phyloP scores from a whole-genome alignment of 2,113 vertebrate species.

The Sorex fumeus region DNA sequence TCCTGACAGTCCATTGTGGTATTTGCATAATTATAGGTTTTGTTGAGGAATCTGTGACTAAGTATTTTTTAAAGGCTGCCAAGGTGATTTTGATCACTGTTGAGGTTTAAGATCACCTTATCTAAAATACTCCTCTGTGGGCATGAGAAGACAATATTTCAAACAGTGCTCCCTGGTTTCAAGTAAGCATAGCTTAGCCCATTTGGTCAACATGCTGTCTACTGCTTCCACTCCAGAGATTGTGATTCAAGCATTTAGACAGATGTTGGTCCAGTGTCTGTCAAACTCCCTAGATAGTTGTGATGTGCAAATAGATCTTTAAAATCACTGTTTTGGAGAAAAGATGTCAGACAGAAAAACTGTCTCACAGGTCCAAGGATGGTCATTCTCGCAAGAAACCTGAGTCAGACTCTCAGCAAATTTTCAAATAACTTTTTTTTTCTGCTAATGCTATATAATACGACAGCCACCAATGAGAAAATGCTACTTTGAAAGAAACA shows the following conservation, averaged over 20 bases:
- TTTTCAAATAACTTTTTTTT: conserved; percentile 29
- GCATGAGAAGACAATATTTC: not conserved
- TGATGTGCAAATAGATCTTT: conserved; percentile 5
- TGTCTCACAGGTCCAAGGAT: not conserved
- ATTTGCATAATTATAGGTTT: not conserved
- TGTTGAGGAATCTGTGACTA: not conserved
- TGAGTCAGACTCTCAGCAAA: not conserved
- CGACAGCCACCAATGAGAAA: not conserved
- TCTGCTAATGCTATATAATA: not conserved
- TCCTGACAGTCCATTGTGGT: not conserved
- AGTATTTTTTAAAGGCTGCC: not conserved
- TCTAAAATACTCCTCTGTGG: not conserved
- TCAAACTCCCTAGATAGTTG: not conserved
- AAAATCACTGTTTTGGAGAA: conserved; percentile 47
- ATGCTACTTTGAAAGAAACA: not conserved
- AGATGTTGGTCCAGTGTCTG: conserved; percentile 7
- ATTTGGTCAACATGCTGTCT: not conserved
- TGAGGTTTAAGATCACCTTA: conserved; percentile 14
- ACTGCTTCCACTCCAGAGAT: not conserved
- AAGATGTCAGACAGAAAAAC: conserved; percentile 27
- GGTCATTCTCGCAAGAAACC: conserved; percentile 42
- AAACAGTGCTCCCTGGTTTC: not conserved
- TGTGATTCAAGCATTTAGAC: not conserved
- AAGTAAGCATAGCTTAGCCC: not conserved
- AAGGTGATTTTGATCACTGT: conserved; percentile 9